Percentiles rank a stretch among this genome's conserved stretches.
phyloP scores from a whole-genome alignment of 1,140 invertebrate genomes.

The Drosophila orosa region DNA sequence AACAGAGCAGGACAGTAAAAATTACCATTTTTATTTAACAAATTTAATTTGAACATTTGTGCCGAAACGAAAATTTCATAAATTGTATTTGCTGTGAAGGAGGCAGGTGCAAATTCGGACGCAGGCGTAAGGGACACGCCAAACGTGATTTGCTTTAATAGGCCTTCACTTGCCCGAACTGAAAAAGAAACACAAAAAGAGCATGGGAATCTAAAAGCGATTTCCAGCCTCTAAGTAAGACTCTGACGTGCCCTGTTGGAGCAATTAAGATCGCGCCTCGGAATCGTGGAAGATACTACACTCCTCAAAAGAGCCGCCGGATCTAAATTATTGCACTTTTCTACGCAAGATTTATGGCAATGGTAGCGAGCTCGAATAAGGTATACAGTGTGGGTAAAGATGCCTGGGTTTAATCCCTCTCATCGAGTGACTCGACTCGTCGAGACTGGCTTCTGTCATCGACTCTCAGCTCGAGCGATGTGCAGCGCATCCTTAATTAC shows the following conservation, averaged over 20 bases:
- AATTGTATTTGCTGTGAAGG: conserved; percentile 47
- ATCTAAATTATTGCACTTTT: conserved; percentile 70
- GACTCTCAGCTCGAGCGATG: conserved; percentile 60
- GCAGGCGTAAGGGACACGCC: not conserved
- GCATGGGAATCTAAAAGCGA: not conserved
- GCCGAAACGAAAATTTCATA: conserved; percentile 54
- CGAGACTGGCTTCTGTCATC: conserved; percentile 65
- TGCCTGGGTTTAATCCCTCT: conserved; percentile 12
- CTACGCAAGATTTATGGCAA: conserved; percentile 64
- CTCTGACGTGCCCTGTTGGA: conserved; percentile 29
- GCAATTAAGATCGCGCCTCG: conserved; percentile 47
- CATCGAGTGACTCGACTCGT: conserved; percentile 54
- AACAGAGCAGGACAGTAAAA: conserved; percentile 25
- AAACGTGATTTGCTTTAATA: conserved; percentile 37
- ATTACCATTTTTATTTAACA: conserved; percentile 72
- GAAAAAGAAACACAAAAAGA: not conserved
- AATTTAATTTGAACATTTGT: conserved; percentile 67
- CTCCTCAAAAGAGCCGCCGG: conserved; percentile 35
- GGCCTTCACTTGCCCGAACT: conserved; percentile 18
- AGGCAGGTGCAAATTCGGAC: not conserved
- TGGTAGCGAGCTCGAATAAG: conserved; percentile 48
- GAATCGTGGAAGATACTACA: conserved; percentile 13
- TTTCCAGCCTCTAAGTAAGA: conserved; percentile 26
- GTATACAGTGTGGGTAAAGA: conserved; percentile 51
- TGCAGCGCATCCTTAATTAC: conserved; percentile 79